Evolutionary conservation across 2,888 invertebrate genomes (phyloP).

Genomic region (Anoplius nigerrimus): DNA sequence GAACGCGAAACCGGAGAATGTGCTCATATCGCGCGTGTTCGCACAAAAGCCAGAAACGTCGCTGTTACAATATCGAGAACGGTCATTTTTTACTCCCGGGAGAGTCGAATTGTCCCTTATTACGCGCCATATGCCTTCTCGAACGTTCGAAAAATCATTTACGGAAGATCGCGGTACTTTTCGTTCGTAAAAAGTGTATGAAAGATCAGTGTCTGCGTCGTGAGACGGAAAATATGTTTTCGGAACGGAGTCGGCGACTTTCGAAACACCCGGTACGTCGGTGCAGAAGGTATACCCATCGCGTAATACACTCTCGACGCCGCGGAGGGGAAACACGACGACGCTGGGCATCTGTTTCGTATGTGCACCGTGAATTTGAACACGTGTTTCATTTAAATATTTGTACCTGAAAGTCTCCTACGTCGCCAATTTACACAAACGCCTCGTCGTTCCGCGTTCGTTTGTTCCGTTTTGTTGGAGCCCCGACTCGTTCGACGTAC

Average conservation of each 20-base stretch:
- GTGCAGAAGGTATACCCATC: conserved; percentile 31
- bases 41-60: no score
- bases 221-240: not conserved
- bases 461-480: no score
- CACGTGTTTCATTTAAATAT: conserved; percentile 66
- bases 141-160: no score
- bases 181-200: no score
- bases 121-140: no score
- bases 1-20: not conserved
- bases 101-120: no score
- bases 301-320: conserved; percentile 37
- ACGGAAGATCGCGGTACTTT: no score
- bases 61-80: no score
- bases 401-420: conserved; percentile 52
- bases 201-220: no score
- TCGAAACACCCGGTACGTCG: conserved; percentile 37
- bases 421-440: conserved; percentile 45
- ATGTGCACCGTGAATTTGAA: conserved; percentile 61
- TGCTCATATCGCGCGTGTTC: no score
- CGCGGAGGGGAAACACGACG: conserved; percentile 17
- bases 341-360: conserved; percentile 55
- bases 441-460: not conserved
- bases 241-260: not conserved
- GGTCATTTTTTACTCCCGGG: no score
- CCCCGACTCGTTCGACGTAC: not conserved